Base-by-base conservation (phyloP, 1,140 invertebrate genomes). In the Battus philenor region DNA sequence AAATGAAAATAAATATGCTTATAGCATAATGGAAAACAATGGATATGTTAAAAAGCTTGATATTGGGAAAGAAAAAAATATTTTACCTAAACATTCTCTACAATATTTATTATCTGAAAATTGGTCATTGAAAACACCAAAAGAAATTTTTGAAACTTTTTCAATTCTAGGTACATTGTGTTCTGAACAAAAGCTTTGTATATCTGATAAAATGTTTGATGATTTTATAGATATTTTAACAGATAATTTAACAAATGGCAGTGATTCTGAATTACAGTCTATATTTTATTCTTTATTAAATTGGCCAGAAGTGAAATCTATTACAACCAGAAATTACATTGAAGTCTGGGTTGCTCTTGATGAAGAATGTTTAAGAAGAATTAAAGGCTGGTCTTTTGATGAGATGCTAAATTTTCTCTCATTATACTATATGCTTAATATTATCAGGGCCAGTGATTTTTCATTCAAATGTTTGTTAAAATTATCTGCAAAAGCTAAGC, bases 271-370 rank as follows among this genome's bases (percentile, higher is more conserved):
- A 54, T 47, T 89, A 18, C 56, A 72, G 45, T 44, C 50, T 17
- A 38, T 88, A 34, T 73, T 89, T 55, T 61, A 74, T 48, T 59
- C 65, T 47, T 50, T 88, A 24, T 43, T 53, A 17, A 62, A 73
- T 29, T 86, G 68, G 66, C 88, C 88, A 27, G 52, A 58, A 54
- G 70, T 71, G 45, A 52, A 67, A 36, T 75, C 75, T 17, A 72
- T 82, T 15, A 66, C 71, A 27, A 71, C 75, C 12, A 75, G 85
- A 51, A 88, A 89, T 66, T 87, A 64, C 55, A 85, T 88, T 48
- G 88, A 89, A 67, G 68, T 91, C 1, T 88, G 87, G 76, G 83
- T 82, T 33, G 75, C 78, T 22, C 54, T 91, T 11, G 88, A 90
- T 59, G 79, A 86, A 47, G 78, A 88, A 43, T 89, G 89, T 48